These are phyloP conservation scores for Nephila pilipes DNA, from an alignment of 1,140 invertebrate genomes.

Conservation along the genomic window DNA sequence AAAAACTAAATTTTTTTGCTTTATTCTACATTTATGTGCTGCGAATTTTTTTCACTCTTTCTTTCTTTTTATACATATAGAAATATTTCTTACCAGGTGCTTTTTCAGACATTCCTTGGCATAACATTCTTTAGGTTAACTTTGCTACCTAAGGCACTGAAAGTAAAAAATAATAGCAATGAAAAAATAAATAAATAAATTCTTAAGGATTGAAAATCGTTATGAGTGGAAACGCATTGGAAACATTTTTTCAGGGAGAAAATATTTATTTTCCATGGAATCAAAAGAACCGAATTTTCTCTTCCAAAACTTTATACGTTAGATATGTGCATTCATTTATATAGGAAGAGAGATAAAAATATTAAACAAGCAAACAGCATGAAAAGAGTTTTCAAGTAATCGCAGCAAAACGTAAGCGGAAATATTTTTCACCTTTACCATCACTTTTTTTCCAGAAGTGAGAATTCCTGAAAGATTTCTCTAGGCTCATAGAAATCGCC, in stretches of 20 bases:
- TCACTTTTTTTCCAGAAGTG: neutral
- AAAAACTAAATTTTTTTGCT: too few species aligned
- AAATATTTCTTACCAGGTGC: too few species aligned
- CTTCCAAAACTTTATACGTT: neutral
- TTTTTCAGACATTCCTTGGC: neutral
- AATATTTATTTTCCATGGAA: conserved; percentile 21
- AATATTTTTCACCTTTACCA: conserved; percentile 23
- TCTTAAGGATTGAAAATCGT: neutral
- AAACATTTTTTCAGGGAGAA: neutral
- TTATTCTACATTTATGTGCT: too few species aligned
- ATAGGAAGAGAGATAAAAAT: conserved; percentile 1
- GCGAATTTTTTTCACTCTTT: too few species aligned
- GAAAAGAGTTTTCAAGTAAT: neutral
- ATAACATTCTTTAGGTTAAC: neutral
- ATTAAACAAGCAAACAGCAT: conserved; percentile 30
- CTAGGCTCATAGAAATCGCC: neutral
- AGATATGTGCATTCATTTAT: neutral
- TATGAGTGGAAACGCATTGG: neutral
- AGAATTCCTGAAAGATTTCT: neutral
- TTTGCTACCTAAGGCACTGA: neutral
- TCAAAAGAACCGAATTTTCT: neutral
- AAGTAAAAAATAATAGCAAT: neutral
- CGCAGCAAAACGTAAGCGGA: neutral
- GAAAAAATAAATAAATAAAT: neutral
- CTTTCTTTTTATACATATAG: too few species aligned